Evolutionary conservation across 2,888 invertebrate genomes (phyloP).

Genomic region (Alviniconcha strummeri): DNA sequence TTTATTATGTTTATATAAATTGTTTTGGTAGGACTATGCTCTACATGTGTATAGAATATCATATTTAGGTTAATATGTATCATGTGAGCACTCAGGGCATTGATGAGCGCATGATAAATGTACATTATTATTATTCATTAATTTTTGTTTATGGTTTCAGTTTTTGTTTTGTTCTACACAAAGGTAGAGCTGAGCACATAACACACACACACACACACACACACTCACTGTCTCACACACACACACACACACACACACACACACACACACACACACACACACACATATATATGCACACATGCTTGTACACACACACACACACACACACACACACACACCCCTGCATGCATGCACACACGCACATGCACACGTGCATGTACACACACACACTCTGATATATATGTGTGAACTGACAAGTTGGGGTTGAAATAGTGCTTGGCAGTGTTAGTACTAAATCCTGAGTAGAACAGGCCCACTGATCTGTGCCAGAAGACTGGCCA

Average conservation of each 20-base stretch:
- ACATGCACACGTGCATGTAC: neutral
- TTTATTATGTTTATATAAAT: too few relatives aligned
- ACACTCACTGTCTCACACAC: neutral
- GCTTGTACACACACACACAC: neutral
- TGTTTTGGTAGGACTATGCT: too few relatives aligned
- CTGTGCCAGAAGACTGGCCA: neutral
- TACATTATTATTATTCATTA: too few relatives aligned
- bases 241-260: slow-evolving; percentile 3
- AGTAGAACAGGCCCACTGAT: too few relatives aligned
- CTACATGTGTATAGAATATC: too few relatives aligned
- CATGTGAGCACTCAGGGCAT: too few relatives aligned
- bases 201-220: neutral
- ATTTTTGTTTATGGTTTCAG: neutral
- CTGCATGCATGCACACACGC: neutral
- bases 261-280: neutral
- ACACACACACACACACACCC: neutral
- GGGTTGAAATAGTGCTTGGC: too few relatives aligned
- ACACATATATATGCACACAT: neutral
- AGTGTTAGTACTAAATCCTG: too few relatives aligned
- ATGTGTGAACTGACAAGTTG: neutral
- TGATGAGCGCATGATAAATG: too few relatives aligned
- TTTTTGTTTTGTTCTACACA: neutral
- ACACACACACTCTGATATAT: neutral
- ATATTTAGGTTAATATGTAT: too few relatives aligned
- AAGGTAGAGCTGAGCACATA: neutral